phyloP scores from a whole-genome alignment of 2,888 invertebrate genomes.

The Platerodrilus igneus region DNA sequence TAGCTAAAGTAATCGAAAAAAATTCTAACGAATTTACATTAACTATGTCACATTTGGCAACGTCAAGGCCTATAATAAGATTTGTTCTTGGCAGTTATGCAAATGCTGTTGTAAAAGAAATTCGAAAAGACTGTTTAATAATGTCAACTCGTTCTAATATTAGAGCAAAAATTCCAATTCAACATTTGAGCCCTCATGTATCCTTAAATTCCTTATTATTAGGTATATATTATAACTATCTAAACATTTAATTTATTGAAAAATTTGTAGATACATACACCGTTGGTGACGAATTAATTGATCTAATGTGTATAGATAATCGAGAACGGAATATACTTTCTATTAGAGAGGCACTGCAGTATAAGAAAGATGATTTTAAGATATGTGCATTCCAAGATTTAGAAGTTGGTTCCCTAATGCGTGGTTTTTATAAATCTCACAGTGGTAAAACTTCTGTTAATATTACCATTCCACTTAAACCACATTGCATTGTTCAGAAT shows the following conservation, averaged over 20 bases:
- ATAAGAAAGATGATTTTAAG: slow-evolving; percentile 24
- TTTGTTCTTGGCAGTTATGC: too few relatives aligned
- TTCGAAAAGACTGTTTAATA: too few relatives aligned
- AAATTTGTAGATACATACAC: slow-evolving; percentile 33
- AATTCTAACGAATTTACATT: too few relatives aligned
- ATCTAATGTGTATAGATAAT: slow-evolving; percentile 37
- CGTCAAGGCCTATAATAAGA: too few relatives aligned
- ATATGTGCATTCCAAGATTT: slow-evolving; percentile 31
- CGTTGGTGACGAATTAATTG: slow-evolving; percentile 33
- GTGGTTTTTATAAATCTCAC: slow-evolving; percentile 39
- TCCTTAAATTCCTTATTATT: slow-evolving; percentile 9
- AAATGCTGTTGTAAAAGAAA: too few relatives aligned
- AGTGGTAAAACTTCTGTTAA: too few relatives aligned
- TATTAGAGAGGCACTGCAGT: slow-evolving; percentile 33
- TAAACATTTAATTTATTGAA: not conserved
- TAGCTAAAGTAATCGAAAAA: too few relatives aligned
- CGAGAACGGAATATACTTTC: slow-evolving; percentile 32
- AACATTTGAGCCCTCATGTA: slow-evolving; percentile 9
- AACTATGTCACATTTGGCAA: too few relatives aligned
- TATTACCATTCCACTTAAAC: too few relatives aligned
- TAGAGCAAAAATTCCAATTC: too few relatives aligned
- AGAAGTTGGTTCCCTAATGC: slow-evolving; percentile 30
- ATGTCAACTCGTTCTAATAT: too few relatives aligned
- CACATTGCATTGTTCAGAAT: too few relatives aligned
- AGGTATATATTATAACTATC: slow-evolving; percentile 7